A percentile compares a stretch with the other conserved stretches of the same genome.
Evolutionary conservation across 2,113 vertebrate genomes (phyloP).

Genomic region (Otus sunia): DNA sequence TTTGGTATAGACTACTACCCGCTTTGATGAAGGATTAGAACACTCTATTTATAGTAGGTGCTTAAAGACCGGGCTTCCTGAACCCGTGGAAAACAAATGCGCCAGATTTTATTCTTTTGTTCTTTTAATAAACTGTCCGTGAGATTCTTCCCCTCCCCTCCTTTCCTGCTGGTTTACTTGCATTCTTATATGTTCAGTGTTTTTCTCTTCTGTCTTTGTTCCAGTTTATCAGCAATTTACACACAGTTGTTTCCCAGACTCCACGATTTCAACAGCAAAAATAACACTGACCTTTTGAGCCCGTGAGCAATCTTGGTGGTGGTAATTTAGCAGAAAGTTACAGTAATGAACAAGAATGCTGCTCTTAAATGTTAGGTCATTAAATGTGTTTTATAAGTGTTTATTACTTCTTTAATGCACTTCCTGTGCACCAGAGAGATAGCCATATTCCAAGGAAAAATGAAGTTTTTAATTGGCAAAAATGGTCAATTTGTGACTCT

Average conservation of each 20-base stretch:
- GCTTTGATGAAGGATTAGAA: slow-evolving; percentile 44
- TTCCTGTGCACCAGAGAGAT: slow-evolving; percentile 30
- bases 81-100: slow-evolving; percentile 42
- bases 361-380: slow-evolving; percentile 36
- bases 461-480: neutral
- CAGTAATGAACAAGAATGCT: slow-evolving; percentile 15
- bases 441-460: neutral
- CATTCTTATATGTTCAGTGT: slow-evolving; percentile 59
- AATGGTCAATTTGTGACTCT: neutral
- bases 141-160: slow-evolving; percentile 61
- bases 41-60: slow-evolving; percentile 56
- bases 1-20: neutral
- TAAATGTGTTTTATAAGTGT: slow-evolving; percentile 20
- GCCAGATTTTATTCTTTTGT: slow-evolving; percentile 65
- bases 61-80: slow-evolving; percentile 57
- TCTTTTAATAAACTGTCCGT: slow-evolving; percentile 65
- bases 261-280: slow-evolving; percentile 51
- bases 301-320: slow-evolving; percentile 5
- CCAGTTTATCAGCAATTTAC: slow-evolving; percentile 68
- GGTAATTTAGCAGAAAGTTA: slow-evolving; percentile 58
- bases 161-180: slow-evolving; percentile 66
- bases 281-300: slow-evolving; percentile 65
- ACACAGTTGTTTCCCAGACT: slow-evolving; percentile 66
- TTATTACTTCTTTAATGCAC: slow-evolving; percentile 33
- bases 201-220: slow-evolving; percentile 63